A percentile compares a stretch with the other conserved stretches of the same genome.
Conservation (phyloP, 2,888 invertebrate genomes). For the Brachylomia viminalis region DNA sequence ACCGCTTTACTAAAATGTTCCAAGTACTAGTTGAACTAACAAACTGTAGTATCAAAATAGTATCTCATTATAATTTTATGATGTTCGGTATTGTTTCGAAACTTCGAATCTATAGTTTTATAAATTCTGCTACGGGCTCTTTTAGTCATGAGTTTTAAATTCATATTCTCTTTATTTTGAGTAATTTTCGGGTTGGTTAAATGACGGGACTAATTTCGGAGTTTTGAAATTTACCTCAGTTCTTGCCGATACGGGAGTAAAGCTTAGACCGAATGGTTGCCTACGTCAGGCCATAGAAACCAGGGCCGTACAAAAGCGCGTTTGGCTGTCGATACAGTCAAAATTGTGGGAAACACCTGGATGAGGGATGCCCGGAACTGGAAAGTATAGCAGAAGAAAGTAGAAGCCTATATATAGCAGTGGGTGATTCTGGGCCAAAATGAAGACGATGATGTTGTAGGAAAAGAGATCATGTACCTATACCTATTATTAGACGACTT, state of each 20-base stretch:
- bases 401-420: neutral
- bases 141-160: conserved; percentile 13
- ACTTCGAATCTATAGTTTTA: conserved; percentile 10
- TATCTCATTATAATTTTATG: conserved; percentile 27
- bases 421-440: neutral
- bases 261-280: neutral
- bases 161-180: neutral
- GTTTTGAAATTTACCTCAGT: neutral
- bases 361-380: no score
- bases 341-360: no score
- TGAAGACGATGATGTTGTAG: neutral
- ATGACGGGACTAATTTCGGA: neutral
- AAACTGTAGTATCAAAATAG: conserved; percentile 27
- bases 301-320: neutral
- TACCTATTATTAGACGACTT: neutral
- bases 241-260: neutral
- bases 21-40: conserved; percentile 5
- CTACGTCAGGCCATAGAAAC: neutral
- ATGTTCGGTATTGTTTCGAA: conserved; percentile 13
- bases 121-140: neutral
- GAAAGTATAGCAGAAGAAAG: neutral
- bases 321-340: no score
- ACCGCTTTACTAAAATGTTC: conserved; percentile 27
- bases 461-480: no score
- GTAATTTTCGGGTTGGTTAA: neutral